Evolutionary conservation across 2,113 vertebrate species (phyloP), one percentile per base, ranked within the genome.

Genomic region (Arizona elegans): DNA sequence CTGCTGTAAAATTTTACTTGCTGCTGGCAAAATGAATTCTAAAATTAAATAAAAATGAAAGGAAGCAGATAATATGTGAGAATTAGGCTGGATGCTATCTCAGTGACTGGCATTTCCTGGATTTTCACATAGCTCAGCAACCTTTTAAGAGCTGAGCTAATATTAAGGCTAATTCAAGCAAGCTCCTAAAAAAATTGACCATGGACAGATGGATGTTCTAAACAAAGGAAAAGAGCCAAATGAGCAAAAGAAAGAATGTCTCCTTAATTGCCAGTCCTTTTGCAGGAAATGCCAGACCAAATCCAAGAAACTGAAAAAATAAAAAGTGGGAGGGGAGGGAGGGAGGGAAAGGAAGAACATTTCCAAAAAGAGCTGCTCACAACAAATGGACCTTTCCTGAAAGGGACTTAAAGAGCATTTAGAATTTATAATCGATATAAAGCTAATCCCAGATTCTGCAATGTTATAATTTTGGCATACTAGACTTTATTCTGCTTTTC

Each of bases 371-470:
- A 38, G 52, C 43, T 17, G 70, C 70, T 70, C 75, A 29, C 3
- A 43, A n/a, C 54, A 65, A 86, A 23, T 10, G 7, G 59, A 21
- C 55, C 55, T 86, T 86, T 93, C 75, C 75, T 24, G 47, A 89
- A 93, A 62, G 55, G 38, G 62, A 13, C 55, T 62, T 56, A 93
- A 65, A n/a, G 47, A 90, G 47, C 47, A 54, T 93, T 90, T 47
- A 65, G 50, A 59, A 70, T 52, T 56, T 87, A 91, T 50, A 91
- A 55, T 91, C 33, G 24, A 87, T 91, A 50, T 87, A 52, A 90
- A 91, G 89, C 92, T 75, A 59, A 75, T 93, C 85, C 85, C 85
- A 47, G 81, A 55, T 90, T 90, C 53, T 86, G 55, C 81, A 23
- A 75, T 62, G 47, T 86, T 93, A 86, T 38, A 90, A 86, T 56